Conservation (phyloP, 92 coral and sea anemone genomes). For the Zoanthus gigantus region DNA sequence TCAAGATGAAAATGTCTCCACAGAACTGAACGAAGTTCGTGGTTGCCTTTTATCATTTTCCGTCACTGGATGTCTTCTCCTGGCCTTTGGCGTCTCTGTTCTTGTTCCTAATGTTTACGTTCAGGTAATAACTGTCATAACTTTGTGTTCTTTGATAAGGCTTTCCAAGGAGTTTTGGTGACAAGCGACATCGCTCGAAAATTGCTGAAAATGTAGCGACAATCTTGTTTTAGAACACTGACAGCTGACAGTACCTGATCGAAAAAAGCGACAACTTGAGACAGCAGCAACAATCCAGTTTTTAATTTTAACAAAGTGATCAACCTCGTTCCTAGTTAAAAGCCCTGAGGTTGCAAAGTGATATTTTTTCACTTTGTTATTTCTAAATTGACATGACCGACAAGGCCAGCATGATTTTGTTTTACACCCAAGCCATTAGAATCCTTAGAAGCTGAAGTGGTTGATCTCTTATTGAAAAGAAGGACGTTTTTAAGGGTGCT, state of each 20-base stretch:
- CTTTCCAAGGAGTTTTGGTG: neutral
- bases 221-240: too few relatives aligned
- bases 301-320: neutral
- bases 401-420: too few relatives aligned
- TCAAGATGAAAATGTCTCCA: too few relatives aligned
- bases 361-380: neutral
- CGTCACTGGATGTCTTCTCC: conserved; percentile 11
- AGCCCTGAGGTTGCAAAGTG: neutral
- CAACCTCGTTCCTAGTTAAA: too few relatives aligned
- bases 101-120: conserved; percentile 10
- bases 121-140: conserved; percentile 12
- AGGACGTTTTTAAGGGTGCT: too few relatives aligned
- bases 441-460: too few relatives aligned
- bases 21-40: too few relatives aligned
- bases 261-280: neutral
- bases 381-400: neutral
- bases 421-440: too few relatives aligned
- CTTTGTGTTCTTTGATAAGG: neutral
- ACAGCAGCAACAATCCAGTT: neutral
- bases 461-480: too few relatives aligned
- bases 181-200: too few relatives aligned
- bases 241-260: neutral
- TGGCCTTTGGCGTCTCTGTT: conserved; percentile 12
- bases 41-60: too few relatives aligned
- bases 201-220: too few relatives aligned